These are phyloP conservation scores for Aplocera efformata DNA, from an alignment of 2,888 invertebrate species.

Conservation along the genomic window DNA sequence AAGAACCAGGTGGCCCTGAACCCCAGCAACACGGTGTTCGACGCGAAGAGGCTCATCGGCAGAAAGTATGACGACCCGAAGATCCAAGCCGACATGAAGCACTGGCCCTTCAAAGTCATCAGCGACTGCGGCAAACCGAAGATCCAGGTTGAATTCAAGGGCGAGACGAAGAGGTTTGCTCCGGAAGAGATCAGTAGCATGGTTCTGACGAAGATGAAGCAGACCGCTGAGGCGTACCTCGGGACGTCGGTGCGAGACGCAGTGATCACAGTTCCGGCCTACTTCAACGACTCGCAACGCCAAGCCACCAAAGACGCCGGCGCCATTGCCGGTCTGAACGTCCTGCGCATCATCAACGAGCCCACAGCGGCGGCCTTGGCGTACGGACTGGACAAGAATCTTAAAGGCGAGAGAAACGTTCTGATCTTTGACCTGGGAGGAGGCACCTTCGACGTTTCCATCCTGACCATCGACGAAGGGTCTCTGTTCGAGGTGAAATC, in stretches of 20 bases:
- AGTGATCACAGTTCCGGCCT: conserved; percentile 90
- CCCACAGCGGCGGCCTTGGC: conserved; percentile 93
- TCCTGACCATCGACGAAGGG: conserved; percentile 93
- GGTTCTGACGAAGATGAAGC: conserved; percentile 91
- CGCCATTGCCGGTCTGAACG: conserved; percentile 91
- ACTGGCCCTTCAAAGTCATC: conserved; percentile 90
- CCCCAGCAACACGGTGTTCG: conserved; percentile 86
- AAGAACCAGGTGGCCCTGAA: conserved; percentile 87
- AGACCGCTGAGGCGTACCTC: conserved; percentile 87
- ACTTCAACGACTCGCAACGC: conserved; percentile 87
- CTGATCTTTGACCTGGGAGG: conserved; percentile 88
- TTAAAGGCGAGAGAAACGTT: conserved; percentile 86
- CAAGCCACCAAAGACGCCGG: conserved; percentile 95
- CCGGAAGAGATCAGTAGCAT: conserved; percentile 87
- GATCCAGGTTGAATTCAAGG: conserved; percentile 84
- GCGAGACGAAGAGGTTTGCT: conserved; percentile 82
- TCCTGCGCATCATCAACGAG: conserved; percentile 93
- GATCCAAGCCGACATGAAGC: conserved; percentile 89
- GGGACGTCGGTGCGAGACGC: conserved; percentile 84
- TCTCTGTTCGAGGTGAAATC: conserved; percentile 89
- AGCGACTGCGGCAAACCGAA: conserved; percentile 84
- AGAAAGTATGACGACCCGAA: conserved; percentile 85
- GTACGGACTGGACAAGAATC: conserved; percentile 88
- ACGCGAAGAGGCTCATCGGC: conserved; percentile 91
- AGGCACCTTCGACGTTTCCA: conserved; percentile 95